Evolutionary conservation across 2,113 vertebrate genomes (phyloP), one percentile per base, ranked within the genome.

Genomic region (Chloropsis cyanopogon): DNA sequence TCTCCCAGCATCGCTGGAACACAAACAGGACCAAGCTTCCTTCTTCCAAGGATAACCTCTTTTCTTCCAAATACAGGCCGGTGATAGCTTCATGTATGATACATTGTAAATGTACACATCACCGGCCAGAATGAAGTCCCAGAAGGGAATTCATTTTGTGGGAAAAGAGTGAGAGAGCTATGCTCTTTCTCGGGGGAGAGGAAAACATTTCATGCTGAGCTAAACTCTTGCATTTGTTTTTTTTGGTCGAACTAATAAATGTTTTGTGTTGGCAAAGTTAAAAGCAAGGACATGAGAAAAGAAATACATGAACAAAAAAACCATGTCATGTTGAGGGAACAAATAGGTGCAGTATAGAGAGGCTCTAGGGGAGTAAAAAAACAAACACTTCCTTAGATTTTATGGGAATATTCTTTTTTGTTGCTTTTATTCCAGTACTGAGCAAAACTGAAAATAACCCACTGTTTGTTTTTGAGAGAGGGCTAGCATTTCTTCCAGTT

Each of bases 161-260:
- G 93, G 94, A 96, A 97, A 97, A 63, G 11, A 41, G 52, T 90
- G 75, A 77, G 6, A 87, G 33, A 66, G 26, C 64, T 70, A 23
- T 64, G 24, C 14, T 94, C 12, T 88, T 90, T 94, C 93, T 93
- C 90, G 17, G 64, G 93, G 79, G 93, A 96, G 63, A 54, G 14
- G 20, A 77, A 97, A 96, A 56, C 41, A 92, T 66, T 73, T 93
- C 15, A 6, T 81, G 68, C 76, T 88, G 75, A 83, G 56, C 68
- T 93, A 86, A 94, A 93, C 83, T 39, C 33, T 70, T 82, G 8
- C 53, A 28, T 86, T 95, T 94, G 54, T 88, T 96, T 70, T 94
- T 96, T 95, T 95, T 92, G 92, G 76, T 81, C 19, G 52, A 88
- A 77, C 66, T 89, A 88, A 86, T 94, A 92, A 95, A 93, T 82